Conservation (phyloP, 92 coral and sea anemone species). For the Epizoanthus ramosus region DNA sequence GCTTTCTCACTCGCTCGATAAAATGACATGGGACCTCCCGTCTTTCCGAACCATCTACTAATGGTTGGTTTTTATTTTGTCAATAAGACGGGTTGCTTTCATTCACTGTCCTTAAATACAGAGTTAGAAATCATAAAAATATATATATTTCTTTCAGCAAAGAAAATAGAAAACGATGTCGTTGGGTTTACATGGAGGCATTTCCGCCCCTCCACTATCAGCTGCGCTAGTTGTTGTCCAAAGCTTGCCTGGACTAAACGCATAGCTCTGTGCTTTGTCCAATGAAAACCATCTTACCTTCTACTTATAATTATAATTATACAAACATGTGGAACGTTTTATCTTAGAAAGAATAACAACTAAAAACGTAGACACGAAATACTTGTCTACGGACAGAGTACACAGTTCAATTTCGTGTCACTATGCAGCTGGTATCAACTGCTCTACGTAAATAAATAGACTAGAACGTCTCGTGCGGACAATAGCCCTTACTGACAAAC, state of each 20-base stretch:
- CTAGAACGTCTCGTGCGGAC: neutral
- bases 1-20: neutral
- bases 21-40: neutral
- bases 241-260: neutral
- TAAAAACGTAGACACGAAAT: neutral
- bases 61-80: constrained; percentile 10
- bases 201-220: neutral
- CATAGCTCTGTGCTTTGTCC: neutral
- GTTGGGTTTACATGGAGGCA: neutral
- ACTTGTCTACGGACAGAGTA: neutral
- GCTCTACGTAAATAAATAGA: constrained; percentile 20
- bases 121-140: constrained; percentile 2
- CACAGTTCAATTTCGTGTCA: neutral
- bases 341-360: neutral
- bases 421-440: neutral
- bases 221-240: neutral
- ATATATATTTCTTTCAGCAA: neutral
- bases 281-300: neutral
- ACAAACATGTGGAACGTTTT: constrained; percentile 15
- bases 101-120: constrained; percentile 31
- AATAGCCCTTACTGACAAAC: neutral
- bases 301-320: neutral
- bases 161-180: constrained; percentile 8
- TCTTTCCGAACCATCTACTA: neutral
- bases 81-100: constrained; percentile 9